Evolutionary conservation across 1,140 invertebrate species (phyloP).

Genomic region (Drosophila lacertosa): DNA sequence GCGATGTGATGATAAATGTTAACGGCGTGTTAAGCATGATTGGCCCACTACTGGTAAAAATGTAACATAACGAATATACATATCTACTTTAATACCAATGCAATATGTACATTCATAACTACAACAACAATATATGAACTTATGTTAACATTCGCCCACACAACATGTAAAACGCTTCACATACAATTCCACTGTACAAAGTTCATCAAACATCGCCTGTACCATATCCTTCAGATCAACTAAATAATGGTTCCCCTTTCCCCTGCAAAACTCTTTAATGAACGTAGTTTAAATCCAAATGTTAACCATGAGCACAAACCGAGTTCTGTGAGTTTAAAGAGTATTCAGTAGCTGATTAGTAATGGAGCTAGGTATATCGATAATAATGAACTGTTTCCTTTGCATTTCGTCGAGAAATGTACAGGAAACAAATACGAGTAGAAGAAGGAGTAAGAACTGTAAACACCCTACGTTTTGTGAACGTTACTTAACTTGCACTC

Average conservation of each 20-base stretch:
- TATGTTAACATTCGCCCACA: constrained; percentile 57
- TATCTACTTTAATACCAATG: constrained; percentile 40
- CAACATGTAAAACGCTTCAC: constrained; percentile 49
- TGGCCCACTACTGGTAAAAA: constrained; percentile 84
- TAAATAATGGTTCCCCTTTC: background rate
- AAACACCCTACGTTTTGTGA: constrained; percentile 2
- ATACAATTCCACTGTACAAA: constrained; percentile 68
- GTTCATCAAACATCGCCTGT: constrained; percentile 55
- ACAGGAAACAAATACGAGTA: background rate
- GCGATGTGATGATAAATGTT: constrained; percentile 76
- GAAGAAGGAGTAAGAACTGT: background rate
- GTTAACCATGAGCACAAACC: constrained; percentile 6
- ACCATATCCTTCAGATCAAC: constrained; percentile 14
- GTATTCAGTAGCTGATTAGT: constrained; percentile 7
- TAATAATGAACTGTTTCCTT: background rate
- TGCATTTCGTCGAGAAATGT: constrained; percentile 2
- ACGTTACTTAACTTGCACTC: constrained; percentile 7
- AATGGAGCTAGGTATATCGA: background rate
- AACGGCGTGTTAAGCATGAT: constrained; percentile 83
- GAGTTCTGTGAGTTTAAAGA: background rate
- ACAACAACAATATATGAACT: too few species aligned
- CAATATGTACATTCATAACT: constrained; percentile 31
- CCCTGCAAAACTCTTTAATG: constrained; percentile 3
- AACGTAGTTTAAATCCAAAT: constrained; percentile 1
- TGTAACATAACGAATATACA: constrained; percentile 54